Evolutionary conservation across 2,888 invertebrate species (phyloP).

Genomic region (Stenotaenia linearis): DNA sequence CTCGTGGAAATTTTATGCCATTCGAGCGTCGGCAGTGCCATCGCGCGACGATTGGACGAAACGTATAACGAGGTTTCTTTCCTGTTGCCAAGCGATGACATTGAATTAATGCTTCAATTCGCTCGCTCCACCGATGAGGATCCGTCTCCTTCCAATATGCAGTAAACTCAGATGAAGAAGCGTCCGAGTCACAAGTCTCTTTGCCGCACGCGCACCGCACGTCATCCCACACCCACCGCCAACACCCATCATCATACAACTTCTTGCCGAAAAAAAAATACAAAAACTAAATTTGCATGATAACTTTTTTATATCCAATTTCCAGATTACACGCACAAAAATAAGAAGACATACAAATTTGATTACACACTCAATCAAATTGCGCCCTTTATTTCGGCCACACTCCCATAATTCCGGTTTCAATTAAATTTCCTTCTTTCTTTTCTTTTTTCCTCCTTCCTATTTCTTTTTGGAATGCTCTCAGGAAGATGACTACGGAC

Average conservation of each 20-base stretch:
- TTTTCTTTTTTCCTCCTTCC: not conserved
- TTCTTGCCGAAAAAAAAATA: not conserved
- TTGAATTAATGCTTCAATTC: constrained; percentile 31
- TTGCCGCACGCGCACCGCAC: constrained; percentile 26
- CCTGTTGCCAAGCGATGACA: constrained; percentile 28
- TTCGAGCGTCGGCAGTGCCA: constrained; percentile 21
- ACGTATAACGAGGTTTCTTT: constrained; percentile 1
- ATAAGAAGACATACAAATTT: constrained; percentile 13
- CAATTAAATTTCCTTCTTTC: not conserved
- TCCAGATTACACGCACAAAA: constrained; percentile 1
- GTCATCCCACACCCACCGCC: constrained; percentile 17
- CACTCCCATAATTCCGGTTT: not conserved
- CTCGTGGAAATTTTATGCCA: constrained; percentile 20
- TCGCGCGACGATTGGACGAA: constrained; percentile 13
- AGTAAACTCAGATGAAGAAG: constrained; percentile 31
- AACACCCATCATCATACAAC: constrained; percentile 12
- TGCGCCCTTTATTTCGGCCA: not conserved
- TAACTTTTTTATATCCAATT: constrained; percentile 18
- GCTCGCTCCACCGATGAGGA: not conserved
- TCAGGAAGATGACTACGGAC: not conserved
- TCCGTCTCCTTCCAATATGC: constrained; percentile 29
- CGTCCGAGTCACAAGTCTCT: constrained; percentile 23
- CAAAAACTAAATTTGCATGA: not conserved
- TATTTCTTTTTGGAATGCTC: not conserved
- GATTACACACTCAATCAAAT: constrained; percentile 11